These are phyloP conservation scores for Berghia stephanieae DNA, from an alignment of 1,140 invertebrate species.

Conservation along the genomic window DNA sequence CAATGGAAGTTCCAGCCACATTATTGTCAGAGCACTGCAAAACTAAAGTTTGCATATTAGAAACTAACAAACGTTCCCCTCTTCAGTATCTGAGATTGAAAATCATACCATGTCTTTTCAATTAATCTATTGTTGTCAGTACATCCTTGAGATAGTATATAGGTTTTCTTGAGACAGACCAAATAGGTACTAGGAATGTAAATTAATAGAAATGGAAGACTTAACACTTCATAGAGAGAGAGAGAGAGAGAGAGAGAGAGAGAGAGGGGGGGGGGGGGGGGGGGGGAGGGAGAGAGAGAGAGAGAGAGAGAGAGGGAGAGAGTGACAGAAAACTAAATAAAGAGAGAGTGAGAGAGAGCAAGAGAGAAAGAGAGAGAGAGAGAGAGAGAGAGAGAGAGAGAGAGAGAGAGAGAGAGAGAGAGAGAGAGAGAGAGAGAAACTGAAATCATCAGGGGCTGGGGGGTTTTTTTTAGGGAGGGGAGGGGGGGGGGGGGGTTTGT, in stretches of 20 bases:
- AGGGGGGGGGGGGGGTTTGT: no score
- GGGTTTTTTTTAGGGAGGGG: no score
- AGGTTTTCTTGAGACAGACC: not conserved
- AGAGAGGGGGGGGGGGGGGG: not conserved
- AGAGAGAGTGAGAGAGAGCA: not conserved
- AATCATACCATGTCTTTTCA: not conserved
- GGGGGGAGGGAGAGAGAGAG: not conserved
- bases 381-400: not conserved
- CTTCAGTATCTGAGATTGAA: not conserved
- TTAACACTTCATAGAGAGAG: not conserved
- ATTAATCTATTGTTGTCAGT: not conserved
- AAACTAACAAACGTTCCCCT: no score
- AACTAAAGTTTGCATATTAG: no score
- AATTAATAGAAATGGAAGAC: not conserved
- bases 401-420: conserved; percentile 15
- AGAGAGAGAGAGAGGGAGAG: no score
- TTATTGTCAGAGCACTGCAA: no score
- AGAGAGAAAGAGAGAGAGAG: conserved; percentile 5
- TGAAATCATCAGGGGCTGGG: no score
- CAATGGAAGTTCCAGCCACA: no score
- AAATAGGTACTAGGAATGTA: not conserved
- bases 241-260: not conserved
- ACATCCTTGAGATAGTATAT: not conserved
- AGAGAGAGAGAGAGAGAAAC: conserved; percentile 17
- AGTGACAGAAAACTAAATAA: not conserved